phyloP scores from a whole-genome alignment of 2,888 invertebrate genomes.

The Oeneis ivallda region DNA sequence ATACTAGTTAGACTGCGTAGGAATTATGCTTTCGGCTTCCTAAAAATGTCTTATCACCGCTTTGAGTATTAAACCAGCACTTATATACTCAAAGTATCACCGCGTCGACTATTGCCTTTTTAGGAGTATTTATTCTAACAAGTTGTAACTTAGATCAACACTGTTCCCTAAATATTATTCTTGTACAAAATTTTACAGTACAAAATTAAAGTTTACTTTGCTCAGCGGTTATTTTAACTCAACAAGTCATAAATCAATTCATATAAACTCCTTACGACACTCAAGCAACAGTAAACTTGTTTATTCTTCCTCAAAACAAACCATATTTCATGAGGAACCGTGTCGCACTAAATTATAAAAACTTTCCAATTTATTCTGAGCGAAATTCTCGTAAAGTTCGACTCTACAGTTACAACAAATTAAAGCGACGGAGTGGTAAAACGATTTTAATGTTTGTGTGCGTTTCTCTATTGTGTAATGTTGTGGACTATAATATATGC shows the following conservation, averaged over 20 bases:
- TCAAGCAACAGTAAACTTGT: slow-evolving; percentile 12
- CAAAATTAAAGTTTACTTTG: background rate
- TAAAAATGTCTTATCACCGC: no score
- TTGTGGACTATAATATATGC: background rate
- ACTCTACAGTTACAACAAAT: slow-evolving; percentile 9
- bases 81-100: no score
- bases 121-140: no score
- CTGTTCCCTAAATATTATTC: background rate
- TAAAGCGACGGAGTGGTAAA: slow-evolving; percentile 16
- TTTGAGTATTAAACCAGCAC: no score
- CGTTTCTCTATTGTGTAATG: background rate
- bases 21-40: no score
- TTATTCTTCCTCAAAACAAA: slow-evolving; percentile 12
- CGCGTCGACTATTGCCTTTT: no score
- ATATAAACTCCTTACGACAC: slow-evolving; percentile 9
- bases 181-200: background rate
- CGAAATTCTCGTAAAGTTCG: slow-evolving; percentile 15
- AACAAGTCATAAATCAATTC: slow-evolving; percentile 8
- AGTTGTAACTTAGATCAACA: no score
- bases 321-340: slow-evolving; percentile 10
- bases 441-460: slow-evolving; percentile 4
- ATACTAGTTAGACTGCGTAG: no score
- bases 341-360: slow-evolving; percentile 16
- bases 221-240: background rate
- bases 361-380: slow-evolving; percentile 20